These are phyloP conservation scores for Spinibarbus caldwelli DNA, from an alignment of 2,797 vertebrate genomes.

Conservation along the genomic window DNA sequence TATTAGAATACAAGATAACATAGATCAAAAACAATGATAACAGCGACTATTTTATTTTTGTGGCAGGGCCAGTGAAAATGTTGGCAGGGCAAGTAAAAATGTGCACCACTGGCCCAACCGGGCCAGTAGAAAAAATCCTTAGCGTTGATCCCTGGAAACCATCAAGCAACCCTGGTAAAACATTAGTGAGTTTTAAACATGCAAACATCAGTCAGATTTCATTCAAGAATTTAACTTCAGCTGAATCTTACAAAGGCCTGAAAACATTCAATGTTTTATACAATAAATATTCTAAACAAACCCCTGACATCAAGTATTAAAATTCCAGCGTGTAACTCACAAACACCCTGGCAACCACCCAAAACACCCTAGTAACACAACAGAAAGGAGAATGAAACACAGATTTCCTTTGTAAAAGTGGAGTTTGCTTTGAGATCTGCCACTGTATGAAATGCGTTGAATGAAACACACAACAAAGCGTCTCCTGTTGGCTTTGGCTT, in stretches of 20 bases:
- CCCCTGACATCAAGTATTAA: background rate
- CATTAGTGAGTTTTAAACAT: background rate
- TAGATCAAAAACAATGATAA: too few relatives aligned
- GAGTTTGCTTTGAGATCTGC: conserved; percentile 67
- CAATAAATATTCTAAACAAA: conserved; percentile 1
- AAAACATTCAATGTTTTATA: background rate
- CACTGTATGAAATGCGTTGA: conserved; percentile 59
- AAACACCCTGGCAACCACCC: background rate
- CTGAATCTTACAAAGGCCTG: background rate
- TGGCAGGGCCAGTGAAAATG: too few relatives aligned
- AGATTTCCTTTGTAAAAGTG: conserved; percentile 43
- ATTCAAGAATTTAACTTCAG: background rate
- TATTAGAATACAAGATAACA: too few relatives aligned
- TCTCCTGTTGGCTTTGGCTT: conserved; percentile 52
- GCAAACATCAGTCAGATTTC: background rate
- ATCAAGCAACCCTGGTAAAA: background rate
- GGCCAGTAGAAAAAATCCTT: too few relatives aligned
- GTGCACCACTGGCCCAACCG: too few relatives aligned
- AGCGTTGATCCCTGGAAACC: too few relatives aligned
- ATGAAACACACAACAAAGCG: conserved; percentile 52
- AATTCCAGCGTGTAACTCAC: background rate
- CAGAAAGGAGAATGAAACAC: background rate
- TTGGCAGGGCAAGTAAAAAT: too few relatives aligned
- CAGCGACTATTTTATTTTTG: too few relatives aligned
- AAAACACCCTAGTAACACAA: conserved; percentile 55